Conservation (phyloP, 2,888 invertebrate species). For the Drosophila imparisetae region DNA sequence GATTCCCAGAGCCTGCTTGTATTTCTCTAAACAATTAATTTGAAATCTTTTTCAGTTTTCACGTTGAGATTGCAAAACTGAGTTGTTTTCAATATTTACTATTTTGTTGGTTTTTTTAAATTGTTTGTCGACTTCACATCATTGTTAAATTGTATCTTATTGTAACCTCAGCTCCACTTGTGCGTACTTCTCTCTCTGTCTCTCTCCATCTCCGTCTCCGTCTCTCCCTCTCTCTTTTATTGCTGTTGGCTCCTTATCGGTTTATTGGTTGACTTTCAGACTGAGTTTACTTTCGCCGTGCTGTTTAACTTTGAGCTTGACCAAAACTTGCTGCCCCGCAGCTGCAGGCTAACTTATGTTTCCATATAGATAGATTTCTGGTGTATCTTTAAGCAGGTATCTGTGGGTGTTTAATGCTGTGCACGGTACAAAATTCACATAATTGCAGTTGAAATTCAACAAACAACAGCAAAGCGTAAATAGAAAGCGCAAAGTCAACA, state of each 20-base stretch:
- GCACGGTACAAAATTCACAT: slow-evolving; percentile 77
- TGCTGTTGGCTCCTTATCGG: background rate
- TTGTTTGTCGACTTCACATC: background rate
- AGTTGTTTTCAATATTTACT: background rate
- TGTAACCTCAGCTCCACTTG: background rate
- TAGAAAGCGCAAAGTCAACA: slow-evolving; percentile 81
- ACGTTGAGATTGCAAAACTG: background rate
- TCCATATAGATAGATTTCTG: slow-evolving; percentile 23
- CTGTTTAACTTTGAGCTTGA: slow-evolving; percentile 69
- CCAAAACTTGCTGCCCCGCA: slow-evolving; percentile 35
- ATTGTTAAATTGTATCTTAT: background rate
- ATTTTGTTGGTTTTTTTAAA: background rate
- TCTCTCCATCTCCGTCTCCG: background rate
- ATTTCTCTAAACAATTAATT: background rate
- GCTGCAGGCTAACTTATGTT: slow-evolving; percentile 35
- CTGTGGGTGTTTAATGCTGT: slow-evolving; percentile 70
- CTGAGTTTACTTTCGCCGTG: slow-evolving; percentile 49
- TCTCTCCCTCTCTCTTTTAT: background rate
- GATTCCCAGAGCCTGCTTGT: slow-evolving; percentile 6
- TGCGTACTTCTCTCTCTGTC: background rate
- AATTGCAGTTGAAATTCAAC: slow-evolving; percentile 80
- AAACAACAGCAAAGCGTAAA: slow-evolving; percentile 77
- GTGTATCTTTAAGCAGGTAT: slow-evolving; percentile 26
- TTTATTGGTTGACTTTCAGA: slow-evolving; percentile 50
- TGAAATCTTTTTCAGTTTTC: background rate